Evolutionary conservation across 2,797 vertebrate genomes (phyloP).

Genomic region (Thaleichthys pacificus): DNA sequence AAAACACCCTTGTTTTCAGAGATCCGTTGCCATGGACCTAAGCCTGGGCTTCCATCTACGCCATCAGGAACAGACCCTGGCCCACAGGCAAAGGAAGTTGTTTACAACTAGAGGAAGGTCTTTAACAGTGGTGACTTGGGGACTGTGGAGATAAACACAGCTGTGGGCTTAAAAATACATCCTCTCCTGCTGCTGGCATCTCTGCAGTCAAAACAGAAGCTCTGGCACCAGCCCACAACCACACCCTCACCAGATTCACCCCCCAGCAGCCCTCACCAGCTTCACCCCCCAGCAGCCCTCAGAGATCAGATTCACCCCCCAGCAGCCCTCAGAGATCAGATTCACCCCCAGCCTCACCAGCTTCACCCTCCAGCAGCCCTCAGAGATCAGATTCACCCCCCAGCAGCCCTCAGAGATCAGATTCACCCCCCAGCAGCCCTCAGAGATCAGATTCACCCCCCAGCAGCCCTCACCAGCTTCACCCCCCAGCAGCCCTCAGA

Average conservation of each 20-base stretch:
- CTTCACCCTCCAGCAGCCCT: no score
- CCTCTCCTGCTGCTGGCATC: conserved; percentile 34
- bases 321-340: neutral
- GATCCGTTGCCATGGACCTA: conserved; percentile 55
- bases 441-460: no score
- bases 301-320: neutral
- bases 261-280: no score
- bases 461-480: no score
- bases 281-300: no score
- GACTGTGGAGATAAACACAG: conserved; percentile 53
- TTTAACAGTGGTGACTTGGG: conserved; percentile 30
- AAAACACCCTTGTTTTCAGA: conserved; percentile 40
- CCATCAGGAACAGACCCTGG: conserved; percentile 38
- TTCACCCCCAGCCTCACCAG: no score
- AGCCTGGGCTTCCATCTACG: conserved; percentile 44
- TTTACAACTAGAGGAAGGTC: conserved; percentile 31
- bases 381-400: no score
- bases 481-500: no score
- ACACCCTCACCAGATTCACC: no score
- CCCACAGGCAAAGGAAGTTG: conserved; percentile 37
- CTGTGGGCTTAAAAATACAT: conserved; percentile 61
- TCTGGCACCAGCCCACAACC: neutral
- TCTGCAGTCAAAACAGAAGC: conserved; percentile 21
- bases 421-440: neutral
- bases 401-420: no score